Base-by-base conservation (phyloP, 2,888 invertebrate species). In the Drosophila siamana region DNA sequence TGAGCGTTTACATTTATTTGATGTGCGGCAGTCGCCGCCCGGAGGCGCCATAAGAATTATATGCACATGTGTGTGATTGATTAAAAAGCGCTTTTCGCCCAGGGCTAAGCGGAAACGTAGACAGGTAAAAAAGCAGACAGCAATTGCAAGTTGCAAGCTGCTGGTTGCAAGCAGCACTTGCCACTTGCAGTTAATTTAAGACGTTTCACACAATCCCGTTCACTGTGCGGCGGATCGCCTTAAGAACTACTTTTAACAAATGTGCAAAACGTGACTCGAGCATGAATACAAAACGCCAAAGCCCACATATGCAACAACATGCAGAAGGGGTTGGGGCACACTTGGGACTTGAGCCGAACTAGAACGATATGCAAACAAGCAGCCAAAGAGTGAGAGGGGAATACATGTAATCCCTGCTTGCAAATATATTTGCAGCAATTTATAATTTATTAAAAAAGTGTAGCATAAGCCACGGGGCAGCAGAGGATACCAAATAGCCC, bases 371-470 rank as follows among this genome's bases (percentile, higher is more conserved):
- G 88, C 74, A 83, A 86, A 77, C 74, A 74, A 67, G 83, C 52
- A 65, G 16, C 8, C 28, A 13, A 16, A 22, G 19, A 26, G 52
- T 22, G 48, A 47, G 44, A 41, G 16, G 41, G 77, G 74, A 64
- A 64, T 80, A 83, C 71, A 77, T 74, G 89, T 81, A 86, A 89
- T 86, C 89, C 85, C 85, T 74, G 77, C 88, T 79, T 79, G 89
- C 85, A 86, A 87, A 86, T 89, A 86, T 89, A 86, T 86, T 85
- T 86, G 85, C 88, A 77, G 73, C 81, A 86, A 86, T 86, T 89
- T 86, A 86, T 89, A 86, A 86, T 86, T 86, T 86, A 86, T 86
- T 87, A 86, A 89, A 87, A 85, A 87, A 87, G 68, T 77, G 69
- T 67, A 86, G 71, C 68, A 66, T 67, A 77, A 86, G 74, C 77